Percentiles rank a stretch among this genome's conserved stretches.
These are phyloP conservation scores for Megalonaias nervosa DNA, from an alignment of 1,140 invertebrate species.

Conservation along the genomic window DNA sequence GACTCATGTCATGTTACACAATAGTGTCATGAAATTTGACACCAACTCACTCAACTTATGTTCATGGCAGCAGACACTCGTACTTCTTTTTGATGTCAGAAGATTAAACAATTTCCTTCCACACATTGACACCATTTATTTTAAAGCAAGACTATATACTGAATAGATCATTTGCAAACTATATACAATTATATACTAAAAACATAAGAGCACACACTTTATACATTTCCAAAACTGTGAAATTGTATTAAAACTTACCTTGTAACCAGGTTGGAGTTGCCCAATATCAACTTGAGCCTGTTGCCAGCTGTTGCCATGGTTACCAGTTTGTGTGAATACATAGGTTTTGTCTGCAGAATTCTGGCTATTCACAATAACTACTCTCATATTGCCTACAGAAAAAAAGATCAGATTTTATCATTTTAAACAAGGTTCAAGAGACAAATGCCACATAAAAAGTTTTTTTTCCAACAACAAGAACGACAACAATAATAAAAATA, in stretches of 20 bases:
- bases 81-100: no score
- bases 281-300: conserved; percentile 54
- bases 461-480: no score
- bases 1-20: no score
- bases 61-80: no score
- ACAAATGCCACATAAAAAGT: no score
- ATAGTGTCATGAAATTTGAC: no score
- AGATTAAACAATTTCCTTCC: no score
- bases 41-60: no score
- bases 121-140: no score
- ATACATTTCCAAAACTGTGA: not conserved
- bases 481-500: no score
- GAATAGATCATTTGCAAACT: not conserved
- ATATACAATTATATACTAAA: not conserved
- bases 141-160: no score
- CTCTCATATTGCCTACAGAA: conserved; percentile 48
- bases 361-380: conserved; percentile 47
- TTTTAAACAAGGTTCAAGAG: no score
- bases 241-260: conserved; percentile 38
- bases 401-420: not conserved
- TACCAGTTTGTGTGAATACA: conserved; percentile 46
- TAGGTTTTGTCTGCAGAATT: conserved; percentile 38
- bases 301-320: conserved; percentile 53
- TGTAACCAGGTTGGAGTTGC: conserved; percentile 51
- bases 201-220: not conserved